These are phyloP conservation scores for Cynodonichthys magdalenae DNA, from an alignment of 2,797 vertebrate genomes.

Conservation along the genomic window DNA sequence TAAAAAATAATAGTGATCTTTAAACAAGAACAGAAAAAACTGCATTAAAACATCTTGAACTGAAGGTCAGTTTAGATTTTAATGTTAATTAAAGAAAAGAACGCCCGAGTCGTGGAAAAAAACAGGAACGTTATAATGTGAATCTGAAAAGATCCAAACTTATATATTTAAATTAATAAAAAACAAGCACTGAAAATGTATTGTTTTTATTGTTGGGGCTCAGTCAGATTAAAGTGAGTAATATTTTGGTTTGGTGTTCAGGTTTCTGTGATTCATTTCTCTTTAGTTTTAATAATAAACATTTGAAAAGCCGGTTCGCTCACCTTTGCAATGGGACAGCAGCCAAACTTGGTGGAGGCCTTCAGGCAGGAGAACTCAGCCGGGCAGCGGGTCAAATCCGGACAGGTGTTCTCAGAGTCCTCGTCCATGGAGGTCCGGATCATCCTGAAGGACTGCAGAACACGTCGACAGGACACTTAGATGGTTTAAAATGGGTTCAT, in stretches of 20 bases:
- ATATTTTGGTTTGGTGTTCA: too few species aligned
- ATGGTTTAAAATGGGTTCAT: slow-evolving; percentile 1
- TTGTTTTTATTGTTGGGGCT: too few species aligned
- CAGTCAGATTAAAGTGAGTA: too few species aligned
- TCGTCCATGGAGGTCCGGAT: slow-evolving; percentile 60
- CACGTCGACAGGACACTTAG: fast-evolving
- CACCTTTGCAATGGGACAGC: slow-evolving; percentile 85
- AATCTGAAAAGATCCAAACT: too few species aligned
- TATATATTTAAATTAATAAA: too few species aligned
- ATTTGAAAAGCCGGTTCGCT: slow-evolving; percentile 16
- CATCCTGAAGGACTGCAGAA: slow-evolving; percentile 74
- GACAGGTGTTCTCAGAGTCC: slow-evolving; percentile 71
- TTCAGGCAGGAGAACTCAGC: slow-evolving; percentile 78
- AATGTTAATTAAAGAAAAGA: too few species aligned
- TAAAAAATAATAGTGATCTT: neutral
- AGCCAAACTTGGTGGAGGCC: slow-evolving; percentile 67
- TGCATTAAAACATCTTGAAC: neutral
- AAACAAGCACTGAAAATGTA: too few species aligned
- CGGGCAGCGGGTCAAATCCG: slow-evolving; percentile 67
- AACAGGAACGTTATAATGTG: too few species aligned
- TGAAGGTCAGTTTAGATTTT: too few species aligned
- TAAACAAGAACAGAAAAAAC: neutral
- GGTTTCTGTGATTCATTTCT: too few species aligned
- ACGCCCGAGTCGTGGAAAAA: too few species aligned
- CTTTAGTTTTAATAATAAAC: too few species aligned